A percentile compares a stretch with the other conserved stretches of the same genome.
Conservation (phyloP, 2,888 invertebrate genomes). For the Apotomis turbidana region DNA sequence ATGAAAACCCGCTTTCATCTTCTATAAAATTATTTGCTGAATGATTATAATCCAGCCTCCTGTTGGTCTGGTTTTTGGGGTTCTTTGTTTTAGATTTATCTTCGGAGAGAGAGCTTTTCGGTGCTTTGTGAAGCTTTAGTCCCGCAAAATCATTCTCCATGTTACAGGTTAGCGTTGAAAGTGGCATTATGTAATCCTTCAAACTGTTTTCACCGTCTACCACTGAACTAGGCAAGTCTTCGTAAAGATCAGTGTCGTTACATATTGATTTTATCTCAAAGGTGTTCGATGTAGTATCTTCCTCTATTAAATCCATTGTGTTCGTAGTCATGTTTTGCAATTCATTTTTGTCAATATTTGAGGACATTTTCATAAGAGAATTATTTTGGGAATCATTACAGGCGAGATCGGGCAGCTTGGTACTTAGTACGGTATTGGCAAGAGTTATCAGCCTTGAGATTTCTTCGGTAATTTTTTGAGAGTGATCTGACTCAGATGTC, state of each 20-base stretch:
- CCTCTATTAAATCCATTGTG: constrained; percentile 55
- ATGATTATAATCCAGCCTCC: constrained; percentile 61
- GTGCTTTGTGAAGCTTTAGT: constrained; percentile 56
- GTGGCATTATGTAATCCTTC: constrained; percentile 56
- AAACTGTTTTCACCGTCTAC: constrained; percentile 53
- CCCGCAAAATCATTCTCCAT: constrained; percentile 60
- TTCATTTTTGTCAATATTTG: constrained; percentile 16
- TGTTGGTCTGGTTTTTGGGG: constrained; percentile 57
- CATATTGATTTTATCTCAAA: constrained; percentile 57
- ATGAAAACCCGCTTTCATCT: constrained; percentile 94
- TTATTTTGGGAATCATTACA: constrained; percentile 57
- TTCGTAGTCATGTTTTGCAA: constrained; percentile 1
- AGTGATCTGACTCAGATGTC: constrained; percentile 64
- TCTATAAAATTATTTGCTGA: constrained; percentile 78
- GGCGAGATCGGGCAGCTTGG: constrained; percentile 75
- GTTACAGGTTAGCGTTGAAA: constrained; percentile 56
- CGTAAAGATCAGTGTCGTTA: constrained; percentile 53
- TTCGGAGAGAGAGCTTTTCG: constrained; percentile 42
- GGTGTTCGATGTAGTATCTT: constrained; percentile 55
- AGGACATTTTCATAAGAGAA: constrained; percentile 45
- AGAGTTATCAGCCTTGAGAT: constrained; percentile 77
- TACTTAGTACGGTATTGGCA: constrained; percentile 78
- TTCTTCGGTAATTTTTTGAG: constrained; percentile 73
- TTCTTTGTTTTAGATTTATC: constrained; percentile 49
- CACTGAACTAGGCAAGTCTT: constrained; percentile 54